These are phyloP conservation scores for Xiphophorus couchianus DNA, from an alignment of 2,113 vertebrate genomes.

Conservation along the genomic window DNA sequence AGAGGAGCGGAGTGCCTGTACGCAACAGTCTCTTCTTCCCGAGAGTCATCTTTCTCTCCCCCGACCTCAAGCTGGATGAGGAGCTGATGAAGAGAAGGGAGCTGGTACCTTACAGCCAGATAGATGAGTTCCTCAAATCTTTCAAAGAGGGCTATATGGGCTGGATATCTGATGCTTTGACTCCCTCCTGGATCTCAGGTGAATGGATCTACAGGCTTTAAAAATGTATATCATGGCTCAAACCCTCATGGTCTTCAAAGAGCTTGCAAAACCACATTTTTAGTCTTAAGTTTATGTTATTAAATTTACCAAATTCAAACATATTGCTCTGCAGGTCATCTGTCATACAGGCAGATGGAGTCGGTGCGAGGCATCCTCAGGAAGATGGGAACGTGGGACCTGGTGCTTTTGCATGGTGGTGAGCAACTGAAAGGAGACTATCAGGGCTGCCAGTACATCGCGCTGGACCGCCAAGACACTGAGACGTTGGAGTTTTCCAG, in stretches of 20 bases:
- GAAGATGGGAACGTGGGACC: constrained; percentile 79
- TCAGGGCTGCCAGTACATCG: constrained; percentile 74
- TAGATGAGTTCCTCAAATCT: constrained; percentile 73
- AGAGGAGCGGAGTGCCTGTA: constrained; percentile 69
- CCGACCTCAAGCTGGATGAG: constrained; percentile 70
- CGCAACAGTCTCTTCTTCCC: constrained; percentile 68
- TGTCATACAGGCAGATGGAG: constrained; percentile 79
- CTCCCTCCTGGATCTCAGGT: constrained; percentile 81
- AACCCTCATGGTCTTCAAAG: not conserved
- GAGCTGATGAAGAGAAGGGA: constrained; percentile 74
- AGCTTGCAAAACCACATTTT: not conserved
- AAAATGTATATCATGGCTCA: not conserved
- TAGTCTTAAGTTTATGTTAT: not conserved
- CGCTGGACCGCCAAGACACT: constrained; percentile 72
- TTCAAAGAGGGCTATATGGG: constrained; percentile 72
- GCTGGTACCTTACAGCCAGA: constrained; percentile 67
- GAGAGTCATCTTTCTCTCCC: constrained; percentile 77
- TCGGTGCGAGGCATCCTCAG: constrained; percentile 61
- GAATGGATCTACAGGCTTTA: constrained; percentile 6
- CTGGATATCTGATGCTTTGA: constrained; percentile 76
- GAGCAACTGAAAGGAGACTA: constrained; percentile 78
- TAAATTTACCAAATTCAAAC: not conserved
- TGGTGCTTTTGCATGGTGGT: constrained; percentile 66
- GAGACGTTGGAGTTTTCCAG: constrained; percentile 74
- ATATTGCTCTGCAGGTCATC: constrained; percentile 67